Evolutionary conservation across 1,140 invertebrate genomes (phyloP), one percentile per base, ranked within the genome.

Genomic region (Dendrolimus punctatus): DNA sequence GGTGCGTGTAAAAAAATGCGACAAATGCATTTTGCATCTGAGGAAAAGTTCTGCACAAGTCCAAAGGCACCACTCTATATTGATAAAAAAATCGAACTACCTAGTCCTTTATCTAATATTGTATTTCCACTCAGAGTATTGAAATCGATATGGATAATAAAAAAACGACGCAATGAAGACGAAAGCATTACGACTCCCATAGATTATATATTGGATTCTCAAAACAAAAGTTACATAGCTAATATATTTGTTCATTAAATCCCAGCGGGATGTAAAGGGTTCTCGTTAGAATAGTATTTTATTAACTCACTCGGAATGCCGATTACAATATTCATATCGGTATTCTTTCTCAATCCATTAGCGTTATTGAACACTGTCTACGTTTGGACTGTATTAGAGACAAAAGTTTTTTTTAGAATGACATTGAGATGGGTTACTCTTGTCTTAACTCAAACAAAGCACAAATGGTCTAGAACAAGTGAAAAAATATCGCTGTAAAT

Each of bases 281-380:
- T 62, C 69, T 85, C 74, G 77, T 81, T 81, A 80, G 67, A 71
- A 68, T 62, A 72, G 62, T 75, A 76, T 79, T 80, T 78, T 82
- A 84, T 81, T 73, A 80, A 83, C 76, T 76, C 70, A 53, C 63
- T 62, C 62, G 69, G 77, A 81, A 81, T 83, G 66, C 71, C 70
- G 70, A 72, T 76, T 75, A 72, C 68, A 72, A 77, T 80, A 73
- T 76, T 72, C 68, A 73, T 70, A 73, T 71, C 71, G 72, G 75
- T 72, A 73, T 68, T 72, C 70, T 72, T 71, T 68, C 53, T 61
- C 60, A 58, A 68, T 71, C 63, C 66, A 76, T 76, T 80, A 77
- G 60, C 58, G 58, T 71, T 61, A 54, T 46, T 56, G 46, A 54
- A 49, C 44, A 55, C 23, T 23, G 50, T 46, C 46, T 55, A 57